Evolutionary conservation across 2,113 vertebrate genomes (phyloP), one percentile per base, ranked within the genome.

Genomic region (Diphyllodes magnificus): DNA sequence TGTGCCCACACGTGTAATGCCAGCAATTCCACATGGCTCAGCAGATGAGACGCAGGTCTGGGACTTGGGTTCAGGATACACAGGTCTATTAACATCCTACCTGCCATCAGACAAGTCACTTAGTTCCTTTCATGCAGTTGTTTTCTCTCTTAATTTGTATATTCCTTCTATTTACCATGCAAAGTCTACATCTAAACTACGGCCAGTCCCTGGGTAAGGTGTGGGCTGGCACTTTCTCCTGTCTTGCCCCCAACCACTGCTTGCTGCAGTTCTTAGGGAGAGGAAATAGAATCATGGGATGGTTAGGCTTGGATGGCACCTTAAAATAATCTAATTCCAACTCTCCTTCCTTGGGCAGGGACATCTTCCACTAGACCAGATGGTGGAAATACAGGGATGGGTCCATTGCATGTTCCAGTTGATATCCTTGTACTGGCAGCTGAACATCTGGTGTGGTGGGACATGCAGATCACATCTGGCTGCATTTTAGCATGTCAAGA

Each of bases 211-310:
- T 59, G 47, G 7, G 9, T 47, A 63, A 83, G 19, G 20, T 77
- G 23, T 30, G 22, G 20, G 7, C 27, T 88, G 42, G 3, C 30
- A 68, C 11, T n/a, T 88, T 50, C 54, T 28, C 9, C 11, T 54
- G 11, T 66, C n/a, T 63, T 70, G 35, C 12, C 6, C n/a, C 30
- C 2, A 4, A 0, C 2, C 15, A 5, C 13, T 30, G 21, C 11
- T 84, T 66, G 35, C 23, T 54, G 19, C 37, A 13, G n/a, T n/a
- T 86, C 33, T 66, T 42, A 27, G 4, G 27, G 17, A 22, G 33
- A 73, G 22, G 16, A 88, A 88, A n/a, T 30, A 17, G 19, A 45
- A 30, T 22, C 1, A 0, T n/a, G 69, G 44, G 44, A 51, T 20
- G 37, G 12, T 44, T 65, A 13, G 15, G 33, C 10, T 39, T 45